phyloP scores from a whole-genome alignment of 2,113 vertebrate genomes.

The Psammodynastes pulverulentus region DNA sequence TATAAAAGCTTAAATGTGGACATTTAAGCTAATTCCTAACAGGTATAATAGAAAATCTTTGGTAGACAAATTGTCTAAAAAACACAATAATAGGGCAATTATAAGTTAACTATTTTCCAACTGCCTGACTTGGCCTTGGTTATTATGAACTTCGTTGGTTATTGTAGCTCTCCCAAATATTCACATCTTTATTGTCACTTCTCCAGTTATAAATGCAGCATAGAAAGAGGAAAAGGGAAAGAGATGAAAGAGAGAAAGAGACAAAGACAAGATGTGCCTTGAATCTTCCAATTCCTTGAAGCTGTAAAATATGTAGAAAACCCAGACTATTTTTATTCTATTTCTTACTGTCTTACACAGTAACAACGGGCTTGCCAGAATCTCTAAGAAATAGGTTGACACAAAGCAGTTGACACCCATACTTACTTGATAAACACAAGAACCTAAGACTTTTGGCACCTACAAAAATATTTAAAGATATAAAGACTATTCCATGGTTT shows the following conservation, averaged over 20 bases:
- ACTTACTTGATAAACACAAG: background rate
- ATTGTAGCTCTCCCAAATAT: background rate
- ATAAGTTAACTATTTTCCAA: background rate
- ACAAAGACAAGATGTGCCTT: background rate
- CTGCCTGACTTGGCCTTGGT: background rate
- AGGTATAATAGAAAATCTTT: too few species aligned
- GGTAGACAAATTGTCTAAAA: background rate
- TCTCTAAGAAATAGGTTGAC: background rate
- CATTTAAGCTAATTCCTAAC: too few species aligned
- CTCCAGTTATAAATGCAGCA: background rate
- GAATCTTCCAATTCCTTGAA: background rate
- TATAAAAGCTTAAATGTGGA: too few species aligned
- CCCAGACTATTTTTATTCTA: background rate
- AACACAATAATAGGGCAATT: background rate
- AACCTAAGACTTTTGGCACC: background rate
- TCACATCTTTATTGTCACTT: background rate
- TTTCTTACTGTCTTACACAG: background rate
- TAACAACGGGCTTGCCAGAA: background rate
- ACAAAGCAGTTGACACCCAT: background rate
- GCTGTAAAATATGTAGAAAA: constrained; percentile 21
- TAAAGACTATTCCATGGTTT: background rate
- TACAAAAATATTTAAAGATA: background rate
- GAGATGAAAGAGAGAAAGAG: background rate
- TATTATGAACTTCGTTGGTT: background rate
- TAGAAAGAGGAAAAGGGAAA: background rate